Conservation (phyloP, 2,113 vertebrate genomes). For the Anhinga rufa region DNA sequence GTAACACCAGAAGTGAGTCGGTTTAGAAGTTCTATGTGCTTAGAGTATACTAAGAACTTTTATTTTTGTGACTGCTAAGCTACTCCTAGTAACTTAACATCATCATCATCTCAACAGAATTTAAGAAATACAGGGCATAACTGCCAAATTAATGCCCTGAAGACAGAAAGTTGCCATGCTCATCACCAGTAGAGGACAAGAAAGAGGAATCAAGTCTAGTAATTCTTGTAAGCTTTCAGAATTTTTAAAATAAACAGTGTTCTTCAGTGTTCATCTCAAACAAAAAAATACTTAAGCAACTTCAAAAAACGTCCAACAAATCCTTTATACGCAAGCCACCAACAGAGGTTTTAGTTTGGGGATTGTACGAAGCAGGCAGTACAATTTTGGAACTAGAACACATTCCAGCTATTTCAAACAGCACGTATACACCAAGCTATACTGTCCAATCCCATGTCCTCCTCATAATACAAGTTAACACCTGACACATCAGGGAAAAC, state of each 20-base stretch:
- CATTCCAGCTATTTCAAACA: background rate
- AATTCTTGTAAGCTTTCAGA: background rate
- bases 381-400: background rate
- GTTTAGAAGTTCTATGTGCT: background rate
- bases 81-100: background rate
- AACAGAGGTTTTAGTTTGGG: background rate
- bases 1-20: background rate
- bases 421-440: rapidly evolving
- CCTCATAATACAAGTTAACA: background rate
- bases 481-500: background rate
- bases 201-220: background rate
- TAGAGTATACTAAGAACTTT: background rate
- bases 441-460: background rate
- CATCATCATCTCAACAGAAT: background rate
- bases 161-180: background rate
- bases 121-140: background rate
- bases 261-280: background rate
- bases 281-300: background rate
- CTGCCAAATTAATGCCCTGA: background rate
- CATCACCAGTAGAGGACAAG: background rate
- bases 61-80: background rate
- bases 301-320: background rate
- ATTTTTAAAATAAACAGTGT: background rate
- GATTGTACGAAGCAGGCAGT: background rate
- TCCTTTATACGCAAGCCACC: background rate